Base-by-base conservation (phyloP, 2,797 vertebrate genomes). In the Eutrigla gurnardus region DNA sequence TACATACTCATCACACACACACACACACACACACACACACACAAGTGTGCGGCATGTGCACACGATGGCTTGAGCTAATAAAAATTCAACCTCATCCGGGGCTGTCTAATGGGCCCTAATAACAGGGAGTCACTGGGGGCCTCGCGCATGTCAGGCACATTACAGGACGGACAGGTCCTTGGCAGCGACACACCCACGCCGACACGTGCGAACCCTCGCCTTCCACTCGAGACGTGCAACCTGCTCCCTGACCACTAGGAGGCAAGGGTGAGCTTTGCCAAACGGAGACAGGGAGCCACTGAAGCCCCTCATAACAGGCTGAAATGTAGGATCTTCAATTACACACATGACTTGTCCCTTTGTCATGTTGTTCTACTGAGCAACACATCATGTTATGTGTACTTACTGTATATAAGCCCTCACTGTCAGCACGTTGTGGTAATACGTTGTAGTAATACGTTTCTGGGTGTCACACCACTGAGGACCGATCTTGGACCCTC, bases 211-310 rank as follows among this genome's bases (percentile, higher is more conserved):
- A 79, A 25, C 65, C 53, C 64, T 58, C 53, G 13, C 52, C n/a
- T 52, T 77, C 1, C 4, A 40, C 33, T 54, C 47, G 14, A 35
- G 40, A 42, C 59, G 39, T 84, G 88, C 68, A 88, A 73, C 17
- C 36, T 17, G 37, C 8, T 37, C 17, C 45, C 13, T 77, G 65
- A 17, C 90, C 93, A 91, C 91, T 77, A 91, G 93, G 92, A 89
- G 93, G 93, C 92, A 91, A 89, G 87, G 85, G 83, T 67, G 92
- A 89, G 91, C 92, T 91, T 81, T 87, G 77, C 42, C 78, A 87
- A 42, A 81, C 4, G 1, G 39, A 35, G 14, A 32, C n/a, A n/a
- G 50, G 39, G 36, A 47, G 36, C 63, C 54, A 45, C 40, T 25
- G 37, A 66, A n/a, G 80, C 77, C 70, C 79, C 73, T 74, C 75